Conservation (phyloP, 2,888 invertebrate genomes). For the Portevinia maculata region DNA sequence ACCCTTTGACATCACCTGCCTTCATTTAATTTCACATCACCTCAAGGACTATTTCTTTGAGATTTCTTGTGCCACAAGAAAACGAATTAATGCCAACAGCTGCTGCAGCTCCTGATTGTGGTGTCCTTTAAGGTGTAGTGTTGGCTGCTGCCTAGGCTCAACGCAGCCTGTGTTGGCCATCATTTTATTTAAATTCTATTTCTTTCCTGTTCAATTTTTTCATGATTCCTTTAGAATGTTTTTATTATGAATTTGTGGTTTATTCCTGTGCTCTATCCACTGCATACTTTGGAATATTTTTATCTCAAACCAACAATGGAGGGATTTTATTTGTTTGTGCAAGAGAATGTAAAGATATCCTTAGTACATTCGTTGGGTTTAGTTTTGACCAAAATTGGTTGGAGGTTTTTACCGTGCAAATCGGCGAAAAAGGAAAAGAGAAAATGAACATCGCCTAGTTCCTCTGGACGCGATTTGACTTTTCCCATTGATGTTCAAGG, state of each 20-base stretch:
- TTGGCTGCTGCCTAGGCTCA: constrained; percentile 28
- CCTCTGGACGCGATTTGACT: constrained; percentile 51
- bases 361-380: constrained; percentile 45
- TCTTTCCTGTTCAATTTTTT: background rate
- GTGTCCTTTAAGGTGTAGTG: constrained; percentile 30
- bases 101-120: constrained; percentile 45
- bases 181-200: constrained; percentile 34
- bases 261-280: background rate
- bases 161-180: constrained; percentile 24
- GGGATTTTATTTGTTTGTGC: constrained; percentile 28
- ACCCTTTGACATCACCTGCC: constrained; percentile 67
- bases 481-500: constrained; percentile 48
- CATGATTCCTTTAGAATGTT: background rate
- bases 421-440: background rate
- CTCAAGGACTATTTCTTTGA: constrained; percentile 64
- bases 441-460: constrained; percentile 8
- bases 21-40: constrained; percentile 73
- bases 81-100: constrained; percentile 72
- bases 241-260: constrained; percentile 57
- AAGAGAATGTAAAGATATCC: constrained; percentile 34
- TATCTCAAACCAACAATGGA: constrained; percentile 9
- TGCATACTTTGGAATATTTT: constrained; percentile 29
- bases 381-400: constrained; percentile 53
- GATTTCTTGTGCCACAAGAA: constrained; percentile 65
- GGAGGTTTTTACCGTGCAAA: constrained; percentile 47